Evolutionary conservation across 2,113 vertebrate species (phyloP), one percentile per base, ranked within the genome.

Genomic region (Myotis davidii): DNA sequence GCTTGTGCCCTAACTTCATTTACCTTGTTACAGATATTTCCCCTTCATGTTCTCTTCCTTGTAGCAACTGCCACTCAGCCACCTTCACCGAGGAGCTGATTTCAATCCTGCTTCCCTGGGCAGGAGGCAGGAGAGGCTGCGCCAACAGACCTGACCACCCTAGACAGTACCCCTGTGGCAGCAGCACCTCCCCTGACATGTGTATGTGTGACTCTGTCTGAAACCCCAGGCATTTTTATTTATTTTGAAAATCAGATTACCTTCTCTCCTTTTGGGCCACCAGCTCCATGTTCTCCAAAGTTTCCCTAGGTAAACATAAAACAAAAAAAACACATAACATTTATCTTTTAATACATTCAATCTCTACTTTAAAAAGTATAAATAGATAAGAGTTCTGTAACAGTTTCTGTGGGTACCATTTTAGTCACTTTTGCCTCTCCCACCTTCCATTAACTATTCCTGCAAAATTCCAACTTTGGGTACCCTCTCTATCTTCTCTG

Each of bases 231-330:
- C 0, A 1, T 34, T 85, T 92, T 85, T 81, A 85, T 77, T 94
- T 12, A 81, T 14, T 6, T 61, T 34, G 76, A 59, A 93, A 93
- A 64, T 27, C 84, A 3, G 29, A 37, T 84, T 97, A 92, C 39
- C 94, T 97, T 74, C 34, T 90, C 88, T 97, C 95, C 42, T 94
- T 97, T 93, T 76, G 34, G 45, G 23, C 42, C 45, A 72, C 54
- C 59, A 69, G 69, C 70, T 86, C 59, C 76, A 29, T 59, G 90
- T 20, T 96, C 96, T 93, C 54, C 65, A 39, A 91, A 32, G 25
- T 84, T 82, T 82, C 93, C 95, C 95, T 96, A 81, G 48, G 76
- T 72, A 77, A 64, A 96, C 82, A 85, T 23, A 88, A 69, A 67
- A 94, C 39, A 88, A 18, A 17, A 50, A 88, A 72, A 13, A 50